Percentiles rank a stretch among this genome's conserved stretches.
phyloP scores from a whole-genome alignment of 2,888 invertebrate genomes.

The Hydroisotoma schaefferi region DNA sequence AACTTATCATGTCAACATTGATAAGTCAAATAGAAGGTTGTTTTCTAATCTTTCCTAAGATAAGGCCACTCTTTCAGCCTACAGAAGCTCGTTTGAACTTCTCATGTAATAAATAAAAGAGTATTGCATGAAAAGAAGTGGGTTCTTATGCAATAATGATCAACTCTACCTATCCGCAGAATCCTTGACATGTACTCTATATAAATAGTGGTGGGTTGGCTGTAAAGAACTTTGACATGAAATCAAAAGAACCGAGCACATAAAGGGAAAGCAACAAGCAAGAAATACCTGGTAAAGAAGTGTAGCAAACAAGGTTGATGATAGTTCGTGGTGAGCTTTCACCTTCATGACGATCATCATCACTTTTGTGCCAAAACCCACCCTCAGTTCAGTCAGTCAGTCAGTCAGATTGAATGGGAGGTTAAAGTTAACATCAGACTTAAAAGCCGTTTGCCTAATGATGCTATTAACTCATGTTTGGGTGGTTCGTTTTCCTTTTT shows the following conservation, averaged over 20 bases:
- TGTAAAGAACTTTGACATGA: neutral
- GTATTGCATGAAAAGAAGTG: conserved; percentile 1
- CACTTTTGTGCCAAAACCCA: too few species aligned
- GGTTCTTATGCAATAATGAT: conserved; percentile 9
- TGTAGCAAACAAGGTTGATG: neutral
- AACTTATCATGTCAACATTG: too few species aligned
- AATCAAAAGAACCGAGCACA: neutral
- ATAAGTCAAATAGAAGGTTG: too few species aligned
- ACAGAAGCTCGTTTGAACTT: conserved; percentile 4
- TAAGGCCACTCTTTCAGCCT: too few species aligned
- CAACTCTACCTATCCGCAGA: conserved; percentile 2
- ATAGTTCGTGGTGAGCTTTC: too few species aligned
- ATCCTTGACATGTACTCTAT: neutral
- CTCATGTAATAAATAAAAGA: conserved; percentile 1
- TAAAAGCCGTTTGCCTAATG: neutral
- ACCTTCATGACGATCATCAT: too few species aligned
- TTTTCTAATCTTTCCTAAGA: too few species aligned
- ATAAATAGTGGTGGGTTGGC: neutral
- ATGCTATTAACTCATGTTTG: neutral
- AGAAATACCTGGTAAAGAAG: neutral
- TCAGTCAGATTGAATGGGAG: too few species aligned
- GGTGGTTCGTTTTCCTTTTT: neutral
- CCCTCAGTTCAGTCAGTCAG: too few species aligned
- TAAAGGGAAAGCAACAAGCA: conserved; percentile 2
- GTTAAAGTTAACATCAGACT: too few species aligned